Percentiles rank a stretch among this genome's conserved stretches.
phyloP scores from a whole-genome alignment of 2,888 invertebrate species.

The Mesoligia furuncula region DNA sequence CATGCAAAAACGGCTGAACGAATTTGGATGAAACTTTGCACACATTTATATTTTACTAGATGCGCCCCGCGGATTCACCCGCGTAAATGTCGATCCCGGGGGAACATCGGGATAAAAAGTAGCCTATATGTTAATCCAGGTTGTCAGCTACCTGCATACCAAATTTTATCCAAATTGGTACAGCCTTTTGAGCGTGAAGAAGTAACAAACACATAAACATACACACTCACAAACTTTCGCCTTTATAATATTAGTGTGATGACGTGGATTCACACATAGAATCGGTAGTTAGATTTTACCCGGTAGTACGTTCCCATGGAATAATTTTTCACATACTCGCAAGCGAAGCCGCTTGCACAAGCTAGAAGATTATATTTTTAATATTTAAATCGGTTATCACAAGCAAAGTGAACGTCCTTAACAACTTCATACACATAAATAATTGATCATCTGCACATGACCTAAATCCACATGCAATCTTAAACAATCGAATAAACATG shows the following conservation, averaged over 20 bases:
- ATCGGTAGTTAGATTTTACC: neutral
- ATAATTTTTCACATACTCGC: neutral
- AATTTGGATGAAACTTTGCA: neutral
- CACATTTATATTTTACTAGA: too few species aligned
- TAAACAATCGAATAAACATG: conserved; percentile 25
- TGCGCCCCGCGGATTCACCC: too few species aligned
- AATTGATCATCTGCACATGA: conserved; percentile 20
- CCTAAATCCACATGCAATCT: conserved; percentile 24
- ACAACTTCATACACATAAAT: neutral
- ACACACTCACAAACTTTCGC: too few species aligned
- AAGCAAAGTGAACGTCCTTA: conserved; percentile 5
- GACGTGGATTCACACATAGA: neutral
- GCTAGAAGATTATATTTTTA: neutral
- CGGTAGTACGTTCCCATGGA: neutral
- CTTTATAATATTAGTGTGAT: too few species aligned
- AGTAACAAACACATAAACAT: too few species aligned
- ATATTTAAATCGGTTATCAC: neutral
- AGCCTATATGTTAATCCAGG: too few species aligned
- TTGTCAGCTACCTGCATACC: too few species aligned
- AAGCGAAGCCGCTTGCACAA: too few species aligned
- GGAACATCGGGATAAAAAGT: too few species aligned
- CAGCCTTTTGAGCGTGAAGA: too few species aligned
- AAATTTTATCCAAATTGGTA: too few species aligned
- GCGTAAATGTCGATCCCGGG: too few species aligned
- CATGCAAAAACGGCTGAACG: neutral